Evolutionary conservation across 2,888 invertebrate species (phyloP), one percentile per base, ranked within the genome.

Genomic region (Epistrophe grossulariae): DNA sequence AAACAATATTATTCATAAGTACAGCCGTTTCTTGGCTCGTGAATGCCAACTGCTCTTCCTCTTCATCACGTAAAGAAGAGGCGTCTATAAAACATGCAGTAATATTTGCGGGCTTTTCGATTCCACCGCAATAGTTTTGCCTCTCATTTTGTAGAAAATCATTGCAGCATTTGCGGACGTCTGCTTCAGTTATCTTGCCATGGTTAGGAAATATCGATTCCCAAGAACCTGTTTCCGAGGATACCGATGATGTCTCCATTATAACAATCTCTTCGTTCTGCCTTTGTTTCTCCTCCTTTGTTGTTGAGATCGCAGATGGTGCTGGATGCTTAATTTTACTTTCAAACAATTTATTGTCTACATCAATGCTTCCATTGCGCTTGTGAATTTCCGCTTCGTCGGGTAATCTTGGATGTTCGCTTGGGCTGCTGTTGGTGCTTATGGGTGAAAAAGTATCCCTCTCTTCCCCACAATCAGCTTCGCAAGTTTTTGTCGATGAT

Each of bases 81-180:
- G 96, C 97, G 91, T 97, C 96, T 88, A 97, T 97, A 89, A 97
- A 97, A 91, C 95, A 97, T 81, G 95, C 95, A 92, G 82, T 66
- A 15, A 78, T 64, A 71, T 79, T 82, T 45, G 66, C 43, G n/a
- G 79, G 64, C 52, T 82, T 85, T 17, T 82, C 85, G 24, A 83
- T 24, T 10, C 70, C 82, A 15, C 88, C 78, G 50, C 52, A 38
- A 50, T 89, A 90, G 88, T 90, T 89, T 79, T 91, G 91, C 15
- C 93, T 91, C 90, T 94, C 94, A 82, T 92, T 91, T 28, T 91
- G 90, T 66, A 94, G 90, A 89, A 94, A 94, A 70, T 92, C 93
- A 89, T 93, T 92, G 90, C 93, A 94, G 64, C 92, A 91, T 84
- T 93, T 93, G 89, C 93, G 93, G 80, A 93, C 92, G 45, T 92